Evolutionary conservation across 2,888 invertebrate genomes (phyloP), one percentile per base, ranked within the genome.

Genomic region (Carpatolechia fugitivella): DNA sequence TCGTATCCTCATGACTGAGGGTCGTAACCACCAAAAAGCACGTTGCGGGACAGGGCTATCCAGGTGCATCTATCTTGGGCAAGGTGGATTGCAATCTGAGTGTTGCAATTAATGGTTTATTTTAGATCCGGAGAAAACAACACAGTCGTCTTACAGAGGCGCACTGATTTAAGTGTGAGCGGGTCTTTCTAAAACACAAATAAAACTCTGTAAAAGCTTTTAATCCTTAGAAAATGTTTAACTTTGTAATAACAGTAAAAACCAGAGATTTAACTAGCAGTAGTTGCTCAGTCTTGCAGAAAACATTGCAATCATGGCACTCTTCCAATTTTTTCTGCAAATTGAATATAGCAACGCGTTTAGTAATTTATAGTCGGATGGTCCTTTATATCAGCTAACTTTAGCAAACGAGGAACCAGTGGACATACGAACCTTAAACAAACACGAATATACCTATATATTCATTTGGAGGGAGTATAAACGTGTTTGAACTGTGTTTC

Each of bases 401-500:
- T 47, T 16, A 13, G 10, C 13, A 47, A 31, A 30, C 14, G 14
- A 7, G 38, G 5, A 20, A 5, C 31, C 11, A 24, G 4, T 20
- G 35, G 2, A n/a, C 35, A 35, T 36, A 20, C 24, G 18, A 41
- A 20, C 30, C n/a, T n/a, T n/a, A n/a, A n/a, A n/a, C n/a, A 48
- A 7, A 29, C 3, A 10, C 14, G n/a, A 65, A 70, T 46, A 70
- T 74, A 62, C 70, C 62, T 60, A 64, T 68, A 61, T 70, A 11
- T 33, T 33, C 33, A 11, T 33, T 33, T 11, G 33, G 33, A 33
- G 8, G 2, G n/a, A n/a, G n/a, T n/a, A 40, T 31, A 20, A 1
- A 41, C 71, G 68, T 68, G 61, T 66, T 69, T 63, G 62, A 71
- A 73, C 64, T 70, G 69, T 72, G 71, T 66, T 67, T 67, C 67